A percentile compares a stretch with the other conserved stretches of the same genome.
These are phyloP conservation scores for Anagrus nilaparvatae DNA, from an alignment of 1,140 invertebrate species.

Conservation along the genomic window DNA sequence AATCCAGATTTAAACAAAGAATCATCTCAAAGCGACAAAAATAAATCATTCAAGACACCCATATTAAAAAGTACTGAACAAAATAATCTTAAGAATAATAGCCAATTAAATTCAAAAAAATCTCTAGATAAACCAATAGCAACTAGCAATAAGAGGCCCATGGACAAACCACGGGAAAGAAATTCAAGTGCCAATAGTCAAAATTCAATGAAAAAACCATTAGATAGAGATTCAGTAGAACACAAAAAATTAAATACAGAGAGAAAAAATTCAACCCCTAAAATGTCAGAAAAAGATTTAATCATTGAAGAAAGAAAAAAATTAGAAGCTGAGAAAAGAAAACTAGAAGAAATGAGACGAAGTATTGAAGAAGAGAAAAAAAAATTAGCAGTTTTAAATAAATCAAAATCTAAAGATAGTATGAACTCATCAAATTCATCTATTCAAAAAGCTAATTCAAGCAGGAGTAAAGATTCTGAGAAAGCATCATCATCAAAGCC, in stretches of 20 bases:
- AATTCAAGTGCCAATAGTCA: too few relatives aligned
- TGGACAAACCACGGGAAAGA: conserved; percentile 23
- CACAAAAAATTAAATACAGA: conserved; percentile 10
- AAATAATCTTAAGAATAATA: not conserved
- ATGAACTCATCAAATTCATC: not conserved
- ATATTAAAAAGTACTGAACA: not conserved
- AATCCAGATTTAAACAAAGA: conserved; percentile 5
- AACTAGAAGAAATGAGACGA: conserved; percentile 39
- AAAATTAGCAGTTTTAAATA: conserved; percentile 27
- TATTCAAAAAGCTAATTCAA: conserved; percentile 4
- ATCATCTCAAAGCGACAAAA: conserved; percentile 4
- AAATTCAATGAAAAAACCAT: conserved; percentile 5
- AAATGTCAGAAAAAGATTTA: conserved; percentile 23
- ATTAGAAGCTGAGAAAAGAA: conserved; percentile 37
- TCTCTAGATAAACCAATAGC: conserved; percentile 7
- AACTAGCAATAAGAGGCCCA: conserved; percentile 10
- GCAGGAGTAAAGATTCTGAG: conserved; percentile 17
- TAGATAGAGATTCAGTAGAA: conserved; percentile 9
- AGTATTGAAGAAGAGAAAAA: conserved; percentile 41
- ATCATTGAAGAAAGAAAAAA: conserved; percentile 32
- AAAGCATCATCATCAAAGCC: conserved; percentile 13
- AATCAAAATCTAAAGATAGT: conserved; percentile 21
- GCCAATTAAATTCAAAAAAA: conserved; percentile 3
- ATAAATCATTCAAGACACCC: not conserved
- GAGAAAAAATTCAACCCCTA: not conserved